phyloP scores from a whole-genome alignment of 2,113 vertebrate species.

The Spilogale gracilis region DNA sequence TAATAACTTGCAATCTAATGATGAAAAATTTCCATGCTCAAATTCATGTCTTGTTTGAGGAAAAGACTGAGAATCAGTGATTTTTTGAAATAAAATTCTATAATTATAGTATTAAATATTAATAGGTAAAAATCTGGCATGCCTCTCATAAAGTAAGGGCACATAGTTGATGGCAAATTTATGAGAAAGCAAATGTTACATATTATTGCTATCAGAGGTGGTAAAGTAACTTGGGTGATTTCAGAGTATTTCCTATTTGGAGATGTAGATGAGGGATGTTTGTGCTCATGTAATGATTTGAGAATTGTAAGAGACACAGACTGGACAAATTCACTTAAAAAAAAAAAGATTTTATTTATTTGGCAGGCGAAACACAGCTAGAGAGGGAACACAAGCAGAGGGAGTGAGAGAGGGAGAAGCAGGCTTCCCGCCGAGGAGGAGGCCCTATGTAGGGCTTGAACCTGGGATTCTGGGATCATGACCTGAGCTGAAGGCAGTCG shows the following conservation, averaged over 20 bases:
- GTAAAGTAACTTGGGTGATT: neutral
- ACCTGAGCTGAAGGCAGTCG: no score
- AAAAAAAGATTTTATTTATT: neutral
- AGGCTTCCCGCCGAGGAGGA: no score
- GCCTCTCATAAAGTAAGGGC: neutral
- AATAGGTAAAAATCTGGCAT: neutral
- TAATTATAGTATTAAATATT: slow-evolving; percentile 28
- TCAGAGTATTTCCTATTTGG: neutral
- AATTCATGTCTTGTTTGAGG: slow-evolving; percentile 44
- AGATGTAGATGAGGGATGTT: neutral
- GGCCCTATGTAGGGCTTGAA: no score
- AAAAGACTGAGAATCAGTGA: neutral
- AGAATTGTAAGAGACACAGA: neutral
- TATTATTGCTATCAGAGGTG: neutral
- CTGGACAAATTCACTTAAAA: neutral
- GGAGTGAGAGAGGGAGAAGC: no score
- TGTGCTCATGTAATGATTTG: neutral
- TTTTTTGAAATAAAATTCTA: slow-evolving; percentile 15
- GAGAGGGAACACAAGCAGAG: no score
- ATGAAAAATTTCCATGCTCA: neutral
- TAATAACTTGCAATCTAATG: slow-evolving; percentile 16
- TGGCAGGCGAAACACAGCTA: neutral
- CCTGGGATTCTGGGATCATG: no score
- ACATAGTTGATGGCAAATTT: neutral
- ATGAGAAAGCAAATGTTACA: slow-evolving; percentile 14